Percentiles rank a stretch among this genome's conserved stretches.
Evolutionary conservation across 2,113 vertebrate genomes (phyloP).

Genomic region (Nycticryphes semicollaris): DNA sequence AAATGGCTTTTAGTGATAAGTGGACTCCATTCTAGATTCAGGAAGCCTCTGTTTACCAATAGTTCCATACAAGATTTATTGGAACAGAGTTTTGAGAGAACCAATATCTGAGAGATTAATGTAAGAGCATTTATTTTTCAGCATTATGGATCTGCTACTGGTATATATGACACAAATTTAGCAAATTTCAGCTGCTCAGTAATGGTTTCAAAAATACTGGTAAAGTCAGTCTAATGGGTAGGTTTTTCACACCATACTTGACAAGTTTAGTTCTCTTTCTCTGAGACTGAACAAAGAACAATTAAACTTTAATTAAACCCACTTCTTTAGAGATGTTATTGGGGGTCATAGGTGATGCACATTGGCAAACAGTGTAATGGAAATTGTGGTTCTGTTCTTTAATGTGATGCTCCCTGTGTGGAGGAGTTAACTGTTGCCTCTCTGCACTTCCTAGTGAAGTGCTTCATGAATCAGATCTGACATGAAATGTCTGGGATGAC

Average conservation of each 20-base stretch:
- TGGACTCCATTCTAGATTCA: not conserved
- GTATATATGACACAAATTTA: not conserved
- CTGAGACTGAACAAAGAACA: not conserved
- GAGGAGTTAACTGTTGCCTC: not conserved
- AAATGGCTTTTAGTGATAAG: not conserved
- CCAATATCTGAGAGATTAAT: not conserved
- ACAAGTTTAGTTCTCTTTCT: not conserved
- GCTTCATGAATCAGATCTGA: accelerated
- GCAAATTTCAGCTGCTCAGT: not conserved
- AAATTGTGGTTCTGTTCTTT: not conserved
- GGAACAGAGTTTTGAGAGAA: not conserved
- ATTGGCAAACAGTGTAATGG: not conserved
- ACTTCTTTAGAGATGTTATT: not conserved
- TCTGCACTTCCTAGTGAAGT: not conserved
- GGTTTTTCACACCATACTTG: not conserved
- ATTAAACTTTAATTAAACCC: not conserved
- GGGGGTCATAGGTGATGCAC: not conserved
- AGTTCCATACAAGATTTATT: not conserved
- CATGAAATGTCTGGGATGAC: not conserved
- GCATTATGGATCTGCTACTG: not conserved
- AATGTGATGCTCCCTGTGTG: not conserved
- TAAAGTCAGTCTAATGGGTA: not conserved
- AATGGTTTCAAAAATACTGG: not conserved
- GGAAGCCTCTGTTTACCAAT: not conserved
- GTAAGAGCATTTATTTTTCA: not conserved